These are phyloP conservation scores for Cromileptes altivelis DNA, from an alignment of 2,113 vertebrate species.

Conservation along the genomic window DNA sequence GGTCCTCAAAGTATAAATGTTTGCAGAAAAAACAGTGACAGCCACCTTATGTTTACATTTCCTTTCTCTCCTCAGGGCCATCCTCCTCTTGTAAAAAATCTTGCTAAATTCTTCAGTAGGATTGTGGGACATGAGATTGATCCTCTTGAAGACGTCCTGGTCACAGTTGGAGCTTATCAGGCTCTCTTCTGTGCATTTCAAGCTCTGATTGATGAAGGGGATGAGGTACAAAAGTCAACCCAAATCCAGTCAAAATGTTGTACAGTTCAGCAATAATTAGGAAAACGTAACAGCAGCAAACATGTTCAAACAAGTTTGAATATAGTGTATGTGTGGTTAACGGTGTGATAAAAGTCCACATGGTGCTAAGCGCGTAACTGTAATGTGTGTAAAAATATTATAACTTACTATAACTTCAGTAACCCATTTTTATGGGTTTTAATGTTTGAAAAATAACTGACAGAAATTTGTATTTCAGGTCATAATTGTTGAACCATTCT, in stretches of 20 bases:
- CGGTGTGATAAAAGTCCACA: no score
- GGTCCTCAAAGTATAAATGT: background rate
- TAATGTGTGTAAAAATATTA: background rate
- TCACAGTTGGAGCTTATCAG: conserved; percentile 94
- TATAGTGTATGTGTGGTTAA: background rate
- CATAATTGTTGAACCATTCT: conserved; percentile 95
- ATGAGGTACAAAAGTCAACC: conserved; percentile 87
- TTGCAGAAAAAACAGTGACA: background rate
- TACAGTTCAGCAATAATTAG: background rate
- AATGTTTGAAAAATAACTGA: background rate
- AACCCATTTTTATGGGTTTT: background rate
- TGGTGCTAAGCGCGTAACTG: no score
- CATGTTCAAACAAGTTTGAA: background rate
- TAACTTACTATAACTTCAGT: background rate
- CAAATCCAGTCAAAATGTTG: background rate
- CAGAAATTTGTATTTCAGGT: conserved; percentile 84
- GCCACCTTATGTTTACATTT: background rate
- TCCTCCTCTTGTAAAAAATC: conserved; percentile 87
- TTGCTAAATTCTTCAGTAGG: conserved; percentile 91
- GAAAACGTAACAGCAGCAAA: background rate
- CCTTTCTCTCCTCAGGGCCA: conserved; percentile 87
- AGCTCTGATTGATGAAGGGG: conserved; percentile 91
- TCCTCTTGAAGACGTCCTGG: conserved; percentile 89
- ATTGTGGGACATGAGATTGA: conserved; percentile 88
- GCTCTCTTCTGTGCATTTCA: conserved; percentile 94